Percentiles rank a stretch among this genome's conserved stretches.
Evolutionary conservation across 1,140 invertebrate genomes (phyloP).

Genomic region (Belonocnema kinseyi): DNA sequence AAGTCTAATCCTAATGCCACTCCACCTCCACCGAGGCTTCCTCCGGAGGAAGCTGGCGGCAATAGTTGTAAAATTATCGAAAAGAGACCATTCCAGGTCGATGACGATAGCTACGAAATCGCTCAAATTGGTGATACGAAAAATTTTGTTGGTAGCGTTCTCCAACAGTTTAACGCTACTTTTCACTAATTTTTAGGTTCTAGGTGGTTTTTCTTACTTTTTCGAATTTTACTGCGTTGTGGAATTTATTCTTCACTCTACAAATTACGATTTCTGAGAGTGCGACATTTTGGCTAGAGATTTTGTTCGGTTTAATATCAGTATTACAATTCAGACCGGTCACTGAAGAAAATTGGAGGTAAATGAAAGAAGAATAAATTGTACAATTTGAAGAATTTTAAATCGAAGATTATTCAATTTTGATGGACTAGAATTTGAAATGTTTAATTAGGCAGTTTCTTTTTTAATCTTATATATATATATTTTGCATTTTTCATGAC

Average conservation of each 20-base stretch:
- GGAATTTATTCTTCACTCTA: not conserved
- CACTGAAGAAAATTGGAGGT: too few relatives aligned
- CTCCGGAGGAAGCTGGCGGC: constrained; percentile 43
- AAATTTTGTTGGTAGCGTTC: constrained; percentile 67
- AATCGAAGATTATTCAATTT: too few relatives aligned
- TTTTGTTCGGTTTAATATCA: too few relatives aligned
- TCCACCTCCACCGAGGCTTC: constrained; percentile 43
- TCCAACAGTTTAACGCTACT: constrained; percentile 71
- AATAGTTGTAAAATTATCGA: constrained; percentile 50
- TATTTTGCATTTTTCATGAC: too few relatives aligned
- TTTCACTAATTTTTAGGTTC: constrained; percentile 64
- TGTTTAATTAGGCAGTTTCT: too few relatives aligned
- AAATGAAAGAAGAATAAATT: too few relatives aligned
- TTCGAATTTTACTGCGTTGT: not conserved
- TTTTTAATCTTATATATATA: too few relatives aligned
- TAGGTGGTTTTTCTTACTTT: constrained; percentile 29
- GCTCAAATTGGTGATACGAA: constrained; percentile 63
- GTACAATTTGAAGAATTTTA: too few relatives aligned
- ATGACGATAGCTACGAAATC: constrained; percentile 64
- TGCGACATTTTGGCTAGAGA: too few relatives aligned
- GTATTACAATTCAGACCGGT: too few relatives aligned
- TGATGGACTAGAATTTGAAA: too few relatives aligned
- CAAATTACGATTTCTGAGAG: too few relatives aligned
- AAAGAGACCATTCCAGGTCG: constrained; percentile 49
- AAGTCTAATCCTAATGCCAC: constrained; percentile 23